These are phyloP conservation scores for Xyrichtys novacula DNA, from an alignment of 2,797 vertebrate genomes.

Conservation along the genomic window DNA sequence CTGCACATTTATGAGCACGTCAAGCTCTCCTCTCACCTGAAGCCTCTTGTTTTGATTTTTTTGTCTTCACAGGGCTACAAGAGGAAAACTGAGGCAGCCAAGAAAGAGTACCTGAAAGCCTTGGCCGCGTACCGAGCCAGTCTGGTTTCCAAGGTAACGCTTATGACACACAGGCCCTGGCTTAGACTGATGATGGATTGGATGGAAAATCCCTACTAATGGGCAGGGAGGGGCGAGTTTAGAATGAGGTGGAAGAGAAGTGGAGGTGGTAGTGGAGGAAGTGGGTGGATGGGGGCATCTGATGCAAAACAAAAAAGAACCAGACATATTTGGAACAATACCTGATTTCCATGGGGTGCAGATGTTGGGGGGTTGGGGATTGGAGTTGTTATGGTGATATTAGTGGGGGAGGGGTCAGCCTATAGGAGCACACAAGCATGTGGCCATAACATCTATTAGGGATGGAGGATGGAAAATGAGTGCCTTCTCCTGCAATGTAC, in stretches of 20 bases:
- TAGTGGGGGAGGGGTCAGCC: constrained; percentile 66
- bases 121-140: constrained; percentile 98
- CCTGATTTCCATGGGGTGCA: constrained; percentile 77
- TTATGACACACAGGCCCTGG: constrained; percentile 75
- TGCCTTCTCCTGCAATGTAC: constrained; percentile 25
- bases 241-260: constrained; percentile 43
- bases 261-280: constrained; percentile 36
- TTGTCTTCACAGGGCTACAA: constrained; percentile 93
- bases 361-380: constrained; percentile 65
- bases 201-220: constrained; percentile 80
- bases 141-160: constrained; percentile 98
- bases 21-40: constrained; percentile 68
- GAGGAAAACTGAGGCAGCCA: constrained; percentile 98
- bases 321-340: constrained; percentile 75
- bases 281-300: constrained; percentile 26
- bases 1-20: constrained; percentile 51
- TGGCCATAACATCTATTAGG: constrained; percentile 47
- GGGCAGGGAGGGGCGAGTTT: constrained; percentile 73
- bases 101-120: constrained; percentile 99
- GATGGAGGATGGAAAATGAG: constrained; percentile 28
- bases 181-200: constrained; percentile 82
- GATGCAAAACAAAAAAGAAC: constrained; percentile 53
- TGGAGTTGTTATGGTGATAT: constrained; percentile 54
- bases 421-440: constrained; percentile 49
- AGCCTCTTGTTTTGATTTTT: constrained; percentile 66